Evolutionary conservation across 2,888 invertebrate species (phyloP).

Genomic region (Polylopha cassiicola): DNA sequence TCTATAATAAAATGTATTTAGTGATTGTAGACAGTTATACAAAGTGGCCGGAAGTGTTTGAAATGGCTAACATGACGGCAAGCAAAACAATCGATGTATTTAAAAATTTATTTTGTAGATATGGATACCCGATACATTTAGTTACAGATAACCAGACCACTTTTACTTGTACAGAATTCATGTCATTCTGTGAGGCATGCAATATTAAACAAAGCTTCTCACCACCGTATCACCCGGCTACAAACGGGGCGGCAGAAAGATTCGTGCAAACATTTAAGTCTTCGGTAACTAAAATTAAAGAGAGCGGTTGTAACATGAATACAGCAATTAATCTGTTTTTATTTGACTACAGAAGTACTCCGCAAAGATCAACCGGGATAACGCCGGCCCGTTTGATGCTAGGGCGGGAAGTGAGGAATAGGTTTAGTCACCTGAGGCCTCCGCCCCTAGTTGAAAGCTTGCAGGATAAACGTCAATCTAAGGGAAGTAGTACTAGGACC

Average conservation of each 20-base stretch:
- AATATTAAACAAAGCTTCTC: no score
- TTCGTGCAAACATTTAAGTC: slow-evolving; percentile 1
- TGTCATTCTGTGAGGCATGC: no score
- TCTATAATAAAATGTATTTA: not conserved
- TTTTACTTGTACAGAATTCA: no score
- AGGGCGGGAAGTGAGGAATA: not conserved
- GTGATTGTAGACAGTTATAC: not conserved
- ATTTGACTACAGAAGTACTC: slow-evolving; percentile 2
- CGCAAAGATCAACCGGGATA: not conserved
- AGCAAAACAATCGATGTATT: not conserved
- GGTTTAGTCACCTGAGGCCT: not conserved
- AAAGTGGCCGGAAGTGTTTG: not conserved
- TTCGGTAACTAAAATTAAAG: slow-evolving; percentile 8
- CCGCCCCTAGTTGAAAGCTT: not conserved
- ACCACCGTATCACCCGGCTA: no score
- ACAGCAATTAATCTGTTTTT: slow-evolving; percentile 1
- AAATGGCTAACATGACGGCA: not conserved
- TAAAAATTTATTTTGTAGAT: not conserved
- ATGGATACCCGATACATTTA: not conserved
- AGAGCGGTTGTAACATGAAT: not conserved
- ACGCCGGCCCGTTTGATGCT: not conserved
- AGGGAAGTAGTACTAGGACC: no score
- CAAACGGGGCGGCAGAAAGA: not conserved
- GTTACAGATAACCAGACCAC: no score
- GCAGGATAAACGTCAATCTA: no score